phyloP scores from a whole-genome alignment of 2,888 invertebrate species.

The Tortrix viridana region DNA sequence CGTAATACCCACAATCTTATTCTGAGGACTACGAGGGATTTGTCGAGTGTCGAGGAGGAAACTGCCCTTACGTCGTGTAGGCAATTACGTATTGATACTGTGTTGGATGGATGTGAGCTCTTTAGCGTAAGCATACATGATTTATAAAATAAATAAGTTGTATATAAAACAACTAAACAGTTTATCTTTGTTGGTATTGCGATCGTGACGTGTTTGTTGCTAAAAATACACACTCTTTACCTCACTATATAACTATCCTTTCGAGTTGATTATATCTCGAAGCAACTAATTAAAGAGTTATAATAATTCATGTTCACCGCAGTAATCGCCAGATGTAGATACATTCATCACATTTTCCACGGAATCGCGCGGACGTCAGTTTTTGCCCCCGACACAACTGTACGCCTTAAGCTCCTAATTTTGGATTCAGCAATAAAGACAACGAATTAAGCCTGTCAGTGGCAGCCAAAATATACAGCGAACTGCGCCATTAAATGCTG shows the following conservation, averaged over 20 bases:
- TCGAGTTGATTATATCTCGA: no score
- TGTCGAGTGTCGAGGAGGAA: constrained; percentile 22
- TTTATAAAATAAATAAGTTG: no score
- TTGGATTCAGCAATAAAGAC: constrained; percentile 12
- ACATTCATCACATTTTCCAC: background rate
- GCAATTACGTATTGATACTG: constrained; percentile 4
- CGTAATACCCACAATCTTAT: constrained; percentile 34
- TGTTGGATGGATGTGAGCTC: background rate
- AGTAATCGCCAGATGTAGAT: no score
- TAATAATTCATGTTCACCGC: no score
- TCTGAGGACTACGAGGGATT: constrained; percentile 22
- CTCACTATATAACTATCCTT: no score
- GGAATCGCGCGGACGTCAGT: background rate
- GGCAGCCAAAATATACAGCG: constrained; percentile 15
- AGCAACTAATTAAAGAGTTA: no score
- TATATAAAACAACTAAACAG: no score
- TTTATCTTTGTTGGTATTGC: no score
- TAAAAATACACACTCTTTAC: no score
- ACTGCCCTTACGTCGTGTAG: constrained; percentile 9
- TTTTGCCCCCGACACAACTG: background rate
- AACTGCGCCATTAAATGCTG: constrained; percentile 11
- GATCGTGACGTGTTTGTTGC: no score
- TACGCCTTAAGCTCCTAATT: constrained; percentile 5
- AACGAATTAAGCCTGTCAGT: constrained; percentile 16
- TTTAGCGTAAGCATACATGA: no score